These are phyloP conservation scores for Perca schrenkii DNA, from an alignment of 2,113 vertebrate species.

Conservation along the genomic window DNA sequence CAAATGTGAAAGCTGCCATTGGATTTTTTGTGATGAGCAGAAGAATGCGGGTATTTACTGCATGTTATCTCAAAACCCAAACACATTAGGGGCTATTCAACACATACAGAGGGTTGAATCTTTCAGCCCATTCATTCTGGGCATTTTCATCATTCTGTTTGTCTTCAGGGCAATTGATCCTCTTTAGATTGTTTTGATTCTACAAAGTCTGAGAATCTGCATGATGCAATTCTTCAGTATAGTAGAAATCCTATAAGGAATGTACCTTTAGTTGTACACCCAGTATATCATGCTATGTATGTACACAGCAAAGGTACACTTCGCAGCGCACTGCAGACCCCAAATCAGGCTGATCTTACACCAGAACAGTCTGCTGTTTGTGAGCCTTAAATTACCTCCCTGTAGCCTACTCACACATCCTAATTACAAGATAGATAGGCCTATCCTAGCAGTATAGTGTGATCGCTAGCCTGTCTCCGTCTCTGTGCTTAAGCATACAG, in stretches of 20 bases:
- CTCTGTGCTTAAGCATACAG: conserved; percentile 76
- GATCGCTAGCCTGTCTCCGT: conserved; percentile 63
- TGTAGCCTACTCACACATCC: conserved; percentile 68
- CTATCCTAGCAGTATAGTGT: conserved; percentile 53
- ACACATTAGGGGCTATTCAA: conserved; percentile 83
- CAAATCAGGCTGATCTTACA: conserved; percentile 38
- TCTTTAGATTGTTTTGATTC: conserved; percentile 77
- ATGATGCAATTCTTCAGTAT: conserved; percentile 79
- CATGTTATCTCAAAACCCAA: conserved; percentile 81
- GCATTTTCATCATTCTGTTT: conserved; percentile 76
- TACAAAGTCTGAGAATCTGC: conserved; percentile 63
- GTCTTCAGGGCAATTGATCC: conserved; percentile 78
- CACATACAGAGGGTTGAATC: conserved; percentile 70
- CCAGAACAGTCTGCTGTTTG: conserved; percentile 55
- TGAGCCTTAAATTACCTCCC: conserved; percentile 67
- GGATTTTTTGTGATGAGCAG: conserved; percentile 69
- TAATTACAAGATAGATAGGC: conserved; percentile 75
- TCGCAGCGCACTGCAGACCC: conserved; percentile 9
- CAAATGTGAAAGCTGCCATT: conserved; percentile 81
- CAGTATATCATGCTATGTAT: conserved; percentile 15
- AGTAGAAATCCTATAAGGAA: conserved; percentile 68
- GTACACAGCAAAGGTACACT: conserved; percentile 41
- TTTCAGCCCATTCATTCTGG: conserved; percentile 70
- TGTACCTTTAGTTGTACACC: conserved; percentile 56
- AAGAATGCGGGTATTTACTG: conserved; percentile 78